phyloP scores from a whole-genome alignment of 2,888 invertebrate species.

The Drosophila gaucha region DNA sequence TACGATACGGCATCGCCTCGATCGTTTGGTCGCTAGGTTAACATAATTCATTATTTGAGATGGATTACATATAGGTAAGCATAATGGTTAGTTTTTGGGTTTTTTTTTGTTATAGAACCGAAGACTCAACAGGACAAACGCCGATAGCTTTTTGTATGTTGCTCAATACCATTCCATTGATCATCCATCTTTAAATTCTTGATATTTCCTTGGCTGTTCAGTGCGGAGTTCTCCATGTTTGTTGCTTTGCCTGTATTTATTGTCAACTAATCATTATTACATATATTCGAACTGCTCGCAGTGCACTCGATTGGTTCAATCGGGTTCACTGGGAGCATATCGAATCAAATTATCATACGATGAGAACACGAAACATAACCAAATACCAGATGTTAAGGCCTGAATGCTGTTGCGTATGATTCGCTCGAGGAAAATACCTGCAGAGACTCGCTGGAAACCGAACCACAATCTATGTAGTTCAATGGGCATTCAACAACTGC shows the following conservation, averaged over 20 bases:
- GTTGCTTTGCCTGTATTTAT: conserved; percentile 55
- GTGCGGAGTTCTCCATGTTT: conserved; percentile 16
- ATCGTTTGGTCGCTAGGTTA: conserved; percentile 45
- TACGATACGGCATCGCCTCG: conserved; percentile 21
- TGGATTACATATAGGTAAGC: conserved; percentile 20
- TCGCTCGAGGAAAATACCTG: too few relatives aligned
- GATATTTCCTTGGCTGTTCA: conserved; percentile 32
- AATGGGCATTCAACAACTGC: conserved; percentile 20
- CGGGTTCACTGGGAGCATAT: conserved; percentile 1
- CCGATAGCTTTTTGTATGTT: background rate
- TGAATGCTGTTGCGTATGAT: conserved; percentile 1
- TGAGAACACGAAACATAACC: conserved; percentile 26
- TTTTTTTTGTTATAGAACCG: conserved; percentile 8
- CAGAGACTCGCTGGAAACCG: conserved; percentile 1
- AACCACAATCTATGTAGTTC: background rate
- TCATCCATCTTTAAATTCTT: conserved; percentile 10
- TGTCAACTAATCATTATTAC: conserved; percentile 72
- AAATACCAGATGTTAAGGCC: conserved; percentile 17
- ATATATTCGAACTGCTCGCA: conserved; percentile 36
- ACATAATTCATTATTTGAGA: conserved; percentile 28
- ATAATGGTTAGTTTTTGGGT: conserved; percentile 25
- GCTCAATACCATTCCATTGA: conserved; percentile 1
- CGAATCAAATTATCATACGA: conserved; percentile 22
- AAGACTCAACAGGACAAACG: conserved; percentile 35
- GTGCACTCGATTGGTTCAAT: conserved; percentile 14